Evolutionary conservation across 2,113 vertebrate genomes (phyloP).

Genomic region (Urocitellus parryii): DNA sequence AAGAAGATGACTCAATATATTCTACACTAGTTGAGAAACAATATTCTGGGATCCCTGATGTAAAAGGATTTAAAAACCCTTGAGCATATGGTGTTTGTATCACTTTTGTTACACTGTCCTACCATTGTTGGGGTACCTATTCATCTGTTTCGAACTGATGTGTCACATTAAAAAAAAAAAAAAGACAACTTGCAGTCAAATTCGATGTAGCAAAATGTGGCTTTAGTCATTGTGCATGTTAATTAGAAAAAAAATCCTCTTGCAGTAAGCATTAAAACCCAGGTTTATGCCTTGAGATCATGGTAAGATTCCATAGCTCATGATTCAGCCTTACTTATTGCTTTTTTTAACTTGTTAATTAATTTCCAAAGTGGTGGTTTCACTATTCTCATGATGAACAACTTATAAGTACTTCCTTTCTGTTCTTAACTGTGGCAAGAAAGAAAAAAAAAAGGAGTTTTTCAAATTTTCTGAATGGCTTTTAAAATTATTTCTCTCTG

Average conservation of each 20-base stretch:
- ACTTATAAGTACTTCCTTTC: conserved; percentile 31
- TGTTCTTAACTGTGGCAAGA: neutral
- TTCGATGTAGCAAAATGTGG: neutral
- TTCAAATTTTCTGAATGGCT: neutral
- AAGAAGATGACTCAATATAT: conserved; percentile 69
- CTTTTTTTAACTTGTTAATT: conserved; percentile 35
- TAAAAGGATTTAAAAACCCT: conserved; percentile 66
- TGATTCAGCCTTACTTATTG: neutral
- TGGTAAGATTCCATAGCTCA: neutral
- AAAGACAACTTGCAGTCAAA: neutral
- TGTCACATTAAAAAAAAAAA: conserved; percentile 36
- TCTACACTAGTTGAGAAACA: conserved; percentile 56
- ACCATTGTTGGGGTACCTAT: neutral
- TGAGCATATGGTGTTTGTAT: conserved; percentile 18
- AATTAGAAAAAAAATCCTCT: conserved; percentile 28
- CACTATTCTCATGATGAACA: conserved; percentile 8
- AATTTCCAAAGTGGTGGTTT: conserved; percentile 33
- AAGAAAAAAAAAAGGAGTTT: neutral
- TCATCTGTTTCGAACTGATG: conserved; percentile 48
- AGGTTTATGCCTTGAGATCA: conserved; percentile 9
- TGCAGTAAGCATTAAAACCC: conserved; percentile 21
- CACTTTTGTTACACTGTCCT: neutral
- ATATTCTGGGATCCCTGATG: neutral
- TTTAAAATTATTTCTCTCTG: conserved; percentile 61
- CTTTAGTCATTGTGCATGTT: conserved; percentile 45